Evolutionary conservation across 2,113 vertebrate genomes (phyloP), one percentile per base, ranked within the genome.

Genomic region (Xiphophorus couchianus): DNA sequence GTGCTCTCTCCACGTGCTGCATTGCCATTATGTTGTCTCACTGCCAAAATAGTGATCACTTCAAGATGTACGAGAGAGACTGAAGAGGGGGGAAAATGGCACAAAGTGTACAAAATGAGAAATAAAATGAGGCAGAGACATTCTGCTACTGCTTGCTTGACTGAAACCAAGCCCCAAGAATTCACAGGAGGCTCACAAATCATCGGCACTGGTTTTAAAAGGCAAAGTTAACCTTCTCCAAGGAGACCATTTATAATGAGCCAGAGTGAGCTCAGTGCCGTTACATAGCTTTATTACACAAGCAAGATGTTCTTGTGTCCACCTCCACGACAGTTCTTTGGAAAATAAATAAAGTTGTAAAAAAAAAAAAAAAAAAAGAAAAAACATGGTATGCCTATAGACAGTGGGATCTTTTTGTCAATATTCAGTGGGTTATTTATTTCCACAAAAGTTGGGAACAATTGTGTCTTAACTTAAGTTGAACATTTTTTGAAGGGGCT

Each of bases 41-140:
- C 85, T 84, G 89, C 88, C 87, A 91, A 84, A 61, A 78, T 31
- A 66, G 89, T 88, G 84, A 91, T 91, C 66, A 80, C 71, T 90
- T 90, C 90, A 90, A 92, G 89, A 90, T 91, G 89, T 87, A 76
- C 68, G 65, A 84, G 73, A 82, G 75, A 42, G 78, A 69, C 35
- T 62, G 42, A 30, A 74, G 69, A 10, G 70, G 37, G 14, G 35
- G 35, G 25, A 33, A 28, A 68, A 75, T 71, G 58, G 66, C 73
- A 80, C 73, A 85, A 82, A 88, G 71, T 83, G 84, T 74, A 84
- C 78, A 80, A 87, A 88, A 88, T 84, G 86, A 66, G 65, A 80
- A 85, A 82, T 79, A 87, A 84, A 86, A 84, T 1, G 33, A 82
- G 65, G 81, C 77, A 84, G 71, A 86, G 77, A 83, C 69, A 64